Conservation (phyloP, 2,888 invertebrate species). For the Theristus sp. region DNA sequence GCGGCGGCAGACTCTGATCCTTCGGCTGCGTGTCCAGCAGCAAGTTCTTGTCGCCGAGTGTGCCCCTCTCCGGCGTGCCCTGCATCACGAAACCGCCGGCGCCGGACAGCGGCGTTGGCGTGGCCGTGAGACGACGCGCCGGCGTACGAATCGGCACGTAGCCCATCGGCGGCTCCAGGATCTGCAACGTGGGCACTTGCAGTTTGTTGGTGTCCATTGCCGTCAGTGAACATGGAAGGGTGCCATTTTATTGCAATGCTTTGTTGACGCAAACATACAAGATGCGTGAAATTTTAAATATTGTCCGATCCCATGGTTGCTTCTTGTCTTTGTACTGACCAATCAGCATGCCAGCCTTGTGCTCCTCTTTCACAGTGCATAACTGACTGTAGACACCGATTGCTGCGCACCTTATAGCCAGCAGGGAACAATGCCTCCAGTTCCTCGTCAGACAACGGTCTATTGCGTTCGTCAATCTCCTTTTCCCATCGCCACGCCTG, state of each 20-base stretch:
- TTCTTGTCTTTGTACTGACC: too few relatives aligned
- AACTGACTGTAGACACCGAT: too few relatives aligned
- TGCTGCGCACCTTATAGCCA: constrained; percentile 62
- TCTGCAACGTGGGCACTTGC: constrained; percentile 9
- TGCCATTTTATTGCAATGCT: too few relatives aligned
- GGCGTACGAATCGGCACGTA: constrained; percentile 93
- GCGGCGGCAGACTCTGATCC: constrained; percentile 77
- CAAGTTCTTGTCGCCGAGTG: constrained; percentile 8
- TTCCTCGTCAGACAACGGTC: constrained; percentile 89
- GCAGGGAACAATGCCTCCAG: constrained; percentile 91
- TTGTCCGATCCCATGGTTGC: too few relatives aligned
- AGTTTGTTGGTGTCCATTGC: too few relatives aligned
- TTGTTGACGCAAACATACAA: too few relatives aligned
- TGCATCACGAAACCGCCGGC: constrained; percentile 72
- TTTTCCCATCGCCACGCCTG: constrained; percentile 79
- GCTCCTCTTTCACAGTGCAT: too few relatives aligned
- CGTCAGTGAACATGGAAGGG: too few relatives aligned
- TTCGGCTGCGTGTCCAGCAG: constrained; percentile 77
- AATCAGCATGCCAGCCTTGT: too few relatives aligned
- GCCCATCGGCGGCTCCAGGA: constrained; percentile 72
- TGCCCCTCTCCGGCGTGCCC: constrained; percentile 24
- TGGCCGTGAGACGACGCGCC: constrained; percentile 85
- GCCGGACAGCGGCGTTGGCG: constrained; percentile 69
- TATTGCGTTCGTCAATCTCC: constrained; percentile 91
- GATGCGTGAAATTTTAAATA: too few relatives aligned